phyloP scores from a whole-genome alignment of 2,888 invertebrate species.

The Podabrus alpinus region DNA sequence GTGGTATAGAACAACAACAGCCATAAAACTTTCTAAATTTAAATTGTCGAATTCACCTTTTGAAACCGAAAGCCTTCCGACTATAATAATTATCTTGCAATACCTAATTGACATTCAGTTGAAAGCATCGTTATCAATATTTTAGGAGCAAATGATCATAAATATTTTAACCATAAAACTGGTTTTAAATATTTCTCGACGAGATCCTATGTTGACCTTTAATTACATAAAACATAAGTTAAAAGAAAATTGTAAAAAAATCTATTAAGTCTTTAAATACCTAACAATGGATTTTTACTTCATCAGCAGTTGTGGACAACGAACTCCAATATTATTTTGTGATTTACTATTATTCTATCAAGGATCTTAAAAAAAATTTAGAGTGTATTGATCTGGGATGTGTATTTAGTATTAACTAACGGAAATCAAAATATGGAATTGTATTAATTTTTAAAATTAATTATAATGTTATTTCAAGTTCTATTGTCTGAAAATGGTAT shows the following conservation, averaged over 20 bases:
- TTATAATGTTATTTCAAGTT: too few relatives aligned
- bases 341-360: neutral
- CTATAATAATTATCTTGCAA: neutral
- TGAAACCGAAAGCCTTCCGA: neutral
- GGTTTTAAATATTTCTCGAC: neutral
- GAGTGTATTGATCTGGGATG: neutral
- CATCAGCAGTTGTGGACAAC: neutral
- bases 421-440: too few relatives aligned
- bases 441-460: too few relatives aligned
- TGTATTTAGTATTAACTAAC: neutral
- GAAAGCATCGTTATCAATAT: neutral
- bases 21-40: neutral
- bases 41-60: neutral
- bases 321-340: neutral
- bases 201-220: neutral
- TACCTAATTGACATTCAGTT: neutral
- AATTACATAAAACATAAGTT: neutral
- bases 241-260: neutral
- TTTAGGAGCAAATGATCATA: neutral
- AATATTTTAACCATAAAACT: neutral
- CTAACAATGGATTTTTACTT: neutral
- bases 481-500: too few relatives aligned
- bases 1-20: too few relatives aligned
- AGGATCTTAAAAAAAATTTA: neutral
- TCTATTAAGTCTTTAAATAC: neutral